These are phyloP conservation scores for Cassiopea xamachana DNA, from an alignment of 30 jellyfish, hydroid and myxozoan genomes.

Conservation along the genomic window DNA sequence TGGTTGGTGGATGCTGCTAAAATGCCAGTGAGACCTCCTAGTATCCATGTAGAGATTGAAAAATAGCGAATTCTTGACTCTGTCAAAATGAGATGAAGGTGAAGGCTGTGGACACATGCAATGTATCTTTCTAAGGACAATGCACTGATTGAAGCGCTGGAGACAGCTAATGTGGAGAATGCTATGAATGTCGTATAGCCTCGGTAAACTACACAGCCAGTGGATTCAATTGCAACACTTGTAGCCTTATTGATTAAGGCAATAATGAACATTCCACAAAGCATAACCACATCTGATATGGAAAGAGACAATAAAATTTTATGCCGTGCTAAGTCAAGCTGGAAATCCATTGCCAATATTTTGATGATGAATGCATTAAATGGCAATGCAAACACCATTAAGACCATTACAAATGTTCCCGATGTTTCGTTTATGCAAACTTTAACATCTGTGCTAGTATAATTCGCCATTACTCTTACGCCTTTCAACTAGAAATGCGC, in stretches of 20 bases:
- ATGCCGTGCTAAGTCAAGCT: slow-evolving; percentile 9
- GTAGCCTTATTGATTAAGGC: background rate
- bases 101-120: slow-evolving; percentile 21
- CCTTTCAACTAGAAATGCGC: no score
- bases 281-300: background rate
- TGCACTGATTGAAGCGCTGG: background rate
- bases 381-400: slow-evolving; percentile 17
- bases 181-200: background rate
- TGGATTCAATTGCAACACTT: no score
- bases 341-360: background rate
- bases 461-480: no score
- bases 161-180: background rate
- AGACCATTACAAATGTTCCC: background rate
- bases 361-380: background rate
- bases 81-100: slow-evolving; percentile 8
- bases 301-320: background rate
- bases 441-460: background rate
- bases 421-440: background rate
- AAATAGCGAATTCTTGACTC: background rate
- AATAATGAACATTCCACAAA: background rate
- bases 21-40: slow-evolving; percentile 2
- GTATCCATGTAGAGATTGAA: background rate
- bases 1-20: background rate
- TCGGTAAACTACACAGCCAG: background rate
- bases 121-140: slow-evolving; percentile 22